Percentiles rank a stretch among this genome's conserved stretches.
These are phyloP conservation scores for Drosophila birchii DNA, from an alignment of 2,888 invertebrate species.

Conservation along the genomic window DNA sequence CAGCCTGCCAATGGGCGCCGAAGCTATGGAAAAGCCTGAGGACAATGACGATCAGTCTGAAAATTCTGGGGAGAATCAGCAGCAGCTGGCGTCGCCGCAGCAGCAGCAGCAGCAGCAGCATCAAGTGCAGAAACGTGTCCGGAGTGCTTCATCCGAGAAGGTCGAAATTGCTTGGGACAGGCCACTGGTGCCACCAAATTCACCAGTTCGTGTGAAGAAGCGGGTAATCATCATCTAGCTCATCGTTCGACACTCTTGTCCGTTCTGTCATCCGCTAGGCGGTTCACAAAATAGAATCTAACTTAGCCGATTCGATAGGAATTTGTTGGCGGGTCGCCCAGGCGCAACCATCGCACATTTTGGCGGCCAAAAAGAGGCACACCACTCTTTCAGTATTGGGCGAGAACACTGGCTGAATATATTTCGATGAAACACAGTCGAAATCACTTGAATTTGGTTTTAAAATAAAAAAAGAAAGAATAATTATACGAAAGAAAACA, in stretches of 20 bases:
- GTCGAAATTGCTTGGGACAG: conserved; percentile 4
- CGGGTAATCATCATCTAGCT: conserved; percentile 60
- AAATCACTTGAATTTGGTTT: conserved; percentile 11
- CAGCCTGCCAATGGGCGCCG: conserved; percentile 6
- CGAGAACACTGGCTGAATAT: neutral
- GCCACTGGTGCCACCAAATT: neutral
- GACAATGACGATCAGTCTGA: conserved; percentile 27
- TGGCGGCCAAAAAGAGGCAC: conserved; percentile 1
- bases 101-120: conserved; percentile 3
- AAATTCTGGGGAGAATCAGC: conserved; percentile 17
- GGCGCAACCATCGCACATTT: conserved; percentile 2
- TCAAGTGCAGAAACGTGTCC: conserved; percentile 43
- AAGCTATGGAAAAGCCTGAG: conserved; percentile 40
- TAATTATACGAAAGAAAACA: conserved; percentile 4
- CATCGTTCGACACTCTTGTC: conserved; percentile 14
- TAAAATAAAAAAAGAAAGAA: conserved; percentile 18
- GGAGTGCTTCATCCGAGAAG: conserved; percentile 1
- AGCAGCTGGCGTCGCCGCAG: neutral
- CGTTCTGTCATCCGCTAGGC: neutral
- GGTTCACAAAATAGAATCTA: conserved; percentile 20
- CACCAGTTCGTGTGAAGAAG: conserved; percentile 43
- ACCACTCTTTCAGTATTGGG: neutral
- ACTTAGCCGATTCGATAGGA: conserved; percentile 17
- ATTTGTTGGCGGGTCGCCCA: conserved; percentile 38
- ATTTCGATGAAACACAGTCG: conserved; percentile 14